Evolutionary conservation across 2,888 invertebrate species (phyloP).

Genomic region (Metellina segmentata): DNA sequence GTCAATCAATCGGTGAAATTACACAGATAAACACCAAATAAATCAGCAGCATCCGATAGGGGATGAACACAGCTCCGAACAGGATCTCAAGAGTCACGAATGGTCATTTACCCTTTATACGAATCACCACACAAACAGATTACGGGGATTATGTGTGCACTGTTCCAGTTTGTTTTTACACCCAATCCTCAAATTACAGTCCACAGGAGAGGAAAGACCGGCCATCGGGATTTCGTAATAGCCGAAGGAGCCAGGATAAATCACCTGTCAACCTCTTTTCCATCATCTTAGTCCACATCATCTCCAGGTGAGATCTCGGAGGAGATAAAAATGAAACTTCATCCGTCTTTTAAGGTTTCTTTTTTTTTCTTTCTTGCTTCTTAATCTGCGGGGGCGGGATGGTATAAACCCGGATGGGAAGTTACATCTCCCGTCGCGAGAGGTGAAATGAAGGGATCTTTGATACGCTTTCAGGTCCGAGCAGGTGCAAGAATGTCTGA

Average conservation of each 20-base stretch:
- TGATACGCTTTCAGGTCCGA: no score
- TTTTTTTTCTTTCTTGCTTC: not conserved
- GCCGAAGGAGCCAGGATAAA: conserved; percentile 7
- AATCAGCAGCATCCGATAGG: not conserved
- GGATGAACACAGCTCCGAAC: conserved; percentile 24
- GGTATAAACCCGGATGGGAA: conserved; percentile 19
- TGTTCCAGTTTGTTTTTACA: conserved; percentile 38
- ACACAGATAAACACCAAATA: conserved; percentile 9
- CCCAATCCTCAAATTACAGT: conserved; percentile 24
- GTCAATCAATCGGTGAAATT: conserved; percentile 2
- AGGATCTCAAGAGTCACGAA: conserved; percentile 27
- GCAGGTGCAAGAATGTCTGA: no score
- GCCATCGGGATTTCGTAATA: no score
- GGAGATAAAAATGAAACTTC: conserved; percentile 66
- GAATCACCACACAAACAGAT: not conserved
- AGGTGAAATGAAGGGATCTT: no score
- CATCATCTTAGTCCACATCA: conserved; percentile 49
- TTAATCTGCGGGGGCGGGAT: conserved; percentile 50
- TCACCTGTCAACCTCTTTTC: conserved; percentile 57
- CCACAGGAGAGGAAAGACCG: not conserved
- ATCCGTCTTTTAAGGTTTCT: conserved; percentile 49
- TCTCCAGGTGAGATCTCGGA: conserved; percentile 54
- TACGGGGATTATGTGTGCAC: conserved; percentile 9
- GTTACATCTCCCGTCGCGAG: no score
- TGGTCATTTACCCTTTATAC: conserved; percentile 5